These are phyloP conservation scores for Pleuronectes platessa DNA, from an alignment of 2,113 vertebrate species.

Conservation along the genomic window DNA sequence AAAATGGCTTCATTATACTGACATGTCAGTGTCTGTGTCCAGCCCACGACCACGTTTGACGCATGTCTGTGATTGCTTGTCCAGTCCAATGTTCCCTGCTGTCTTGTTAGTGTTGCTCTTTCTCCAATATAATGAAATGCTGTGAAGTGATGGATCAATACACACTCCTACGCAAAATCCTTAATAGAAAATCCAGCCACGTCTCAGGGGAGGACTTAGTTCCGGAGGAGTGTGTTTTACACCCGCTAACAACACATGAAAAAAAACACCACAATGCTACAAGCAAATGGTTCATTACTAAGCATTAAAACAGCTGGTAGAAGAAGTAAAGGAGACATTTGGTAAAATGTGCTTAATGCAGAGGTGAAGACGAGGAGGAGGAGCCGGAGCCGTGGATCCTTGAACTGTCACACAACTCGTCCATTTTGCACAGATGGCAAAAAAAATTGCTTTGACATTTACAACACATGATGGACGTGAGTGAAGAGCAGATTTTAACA, in stretches of 20 bases:
- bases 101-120: constrained; percentile 43
- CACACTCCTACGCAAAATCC: constrained; percentile 14
- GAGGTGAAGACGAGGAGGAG: neutral
- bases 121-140: constrained; percentile 38
- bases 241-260: constrained; percentile 7
- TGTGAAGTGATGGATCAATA: constrained; percentile 45
- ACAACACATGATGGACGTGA: constrained; percentile 2
- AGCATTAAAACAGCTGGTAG: constrained; percentile 11
- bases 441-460: constrained; percentile 42
- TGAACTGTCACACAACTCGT: constrained; percentile 21
- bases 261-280: neutral
- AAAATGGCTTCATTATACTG: constrained; percentile 2
- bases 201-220: neutral
- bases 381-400: neutral
- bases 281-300: constrained; percentile 18
- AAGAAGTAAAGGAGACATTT: neutral
- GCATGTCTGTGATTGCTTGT: constrained; percentile 19
- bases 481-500: neutral
- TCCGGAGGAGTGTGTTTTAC: constrained; percentile 13
- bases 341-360: neutral
- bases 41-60: constrained; percentile 1
- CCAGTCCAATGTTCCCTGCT: constrained; percentile 19
- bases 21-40: neutral
- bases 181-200: constrained; percentile 10
- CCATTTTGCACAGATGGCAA: constrained; percentile 22